Evolutionary conservation across 2,797 vertebrate genomes (phyloP).

Genomic region (Pipistrellus pipistrellus): DNA sequence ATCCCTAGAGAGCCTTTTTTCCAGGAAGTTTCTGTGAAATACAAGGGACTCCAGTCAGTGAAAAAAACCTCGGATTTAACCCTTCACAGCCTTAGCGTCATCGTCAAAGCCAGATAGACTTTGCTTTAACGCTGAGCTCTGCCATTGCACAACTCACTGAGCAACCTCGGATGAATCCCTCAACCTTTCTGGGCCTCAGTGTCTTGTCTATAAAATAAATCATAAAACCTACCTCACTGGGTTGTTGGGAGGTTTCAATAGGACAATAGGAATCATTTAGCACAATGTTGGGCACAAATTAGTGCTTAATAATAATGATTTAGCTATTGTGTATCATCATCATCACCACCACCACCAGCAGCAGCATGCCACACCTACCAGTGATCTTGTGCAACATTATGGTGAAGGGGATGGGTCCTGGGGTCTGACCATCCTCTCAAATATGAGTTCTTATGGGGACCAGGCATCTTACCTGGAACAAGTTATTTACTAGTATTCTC

Average conservation of each 20-base stretch:
- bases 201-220: conserved; percentile 24
- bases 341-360: too few species aligned
- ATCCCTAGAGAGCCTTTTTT: conserved; percentile 14
- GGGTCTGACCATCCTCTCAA: not conserved
- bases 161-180: not conserved
- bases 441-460: not conserved
- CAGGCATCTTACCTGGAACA: not conserved
- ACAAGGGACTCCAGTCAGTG: not conserved
- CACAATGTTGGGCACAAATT: not conserved
- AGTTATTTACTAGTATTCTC: not conserved
- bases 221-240: not conserved
- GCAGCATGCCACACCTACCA: not conserved
- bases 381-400: not conserved
- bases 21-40: not conserved
- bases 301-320: not conserved
- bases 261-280: not conserved
- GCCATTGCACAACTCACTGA: not conserved
- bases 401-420: not conserved
- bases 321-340: not conserved
- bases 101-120: not conserved
- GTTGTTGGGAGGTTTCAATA: not conserved
- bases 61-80: conserved; percentile 17
- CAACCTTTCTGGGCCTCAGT: not conserved
- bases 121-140: not conserved
- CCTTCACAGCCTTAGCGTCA: not conserved